Evolutionary conservation across 2,113 vertebrate genomes (phyloP).

Genomic region (Abramis brama): DNA sequence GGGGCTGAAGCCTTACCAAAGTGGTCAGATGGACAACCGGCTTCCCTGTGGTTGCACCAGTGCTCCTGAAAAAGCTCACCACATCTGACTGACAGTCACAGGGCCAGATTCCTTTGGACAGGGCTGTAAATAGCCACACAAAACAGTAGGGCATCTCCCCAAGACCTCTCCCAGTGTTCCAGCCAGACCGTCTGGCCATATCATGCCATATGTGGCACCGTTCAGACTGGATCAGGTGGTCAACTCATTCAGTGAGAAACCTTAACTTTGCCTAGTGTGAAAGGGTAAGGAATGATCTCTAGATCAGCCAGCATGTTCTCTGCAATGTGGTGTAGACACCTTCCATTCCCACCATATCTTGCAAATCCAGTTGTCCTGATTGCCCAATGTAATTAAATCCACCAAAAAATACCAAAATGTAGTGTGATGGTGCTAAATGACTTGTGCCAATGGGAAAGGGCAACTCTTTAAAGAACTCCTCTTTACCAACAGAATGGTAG

Average conservation of each 20-base stretch:
- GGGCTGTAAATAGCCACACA: slow-evolving; percentile 75
- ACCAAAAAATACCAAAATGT: not conserved
- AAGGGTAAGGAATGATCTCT: not conserved
- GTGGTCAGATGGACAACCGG: slow-evolving; percentile 80
- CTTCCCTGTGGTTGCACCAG: slow-evolving; percentile 78
- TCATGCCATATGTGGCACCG: slow-evolving; percentile 72
- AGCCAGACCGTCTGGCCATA: slow-evolving; percentile 68
- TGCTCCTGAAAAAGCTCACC: slow-evolving; percentile 65
- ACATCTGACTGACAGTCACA: slow-evolving; percentile 75
- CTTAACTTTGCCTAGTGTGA: not conserved
- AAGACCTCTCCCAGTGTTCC: slow-evolving; percentile 64
- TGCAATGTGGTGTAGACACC: slow-evolving; percentile 7
- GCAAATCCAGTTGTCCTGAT: slow-evolving; percentile 12
- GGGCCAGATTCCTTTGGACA: slow-evolving; percentile 76
- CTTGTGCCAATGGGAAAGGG: not conserved
- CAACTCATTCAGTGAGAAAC: not conserved
- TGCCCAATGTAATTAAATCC: slow-evolving; percentile 13
- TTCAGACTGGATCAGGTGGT: slow-evolving; percentile 60
- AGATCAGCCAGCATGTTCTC: slow-evolving; percentile 1
- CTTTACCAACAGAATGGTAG: not conserved
- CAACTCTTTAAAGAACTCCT: not conserved
- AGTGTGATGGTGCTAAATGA: not conserved
- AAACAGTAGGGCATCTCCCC: slow-evolving; percentile 66
- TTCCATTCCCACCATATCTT: not conserved
- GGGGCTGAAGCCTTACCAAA: slow-evolving; percentile 72